phyloP scores from a whole-genome alignment of 2,888 invertebrate genomes.

The Harmothoe impar region DNA sequence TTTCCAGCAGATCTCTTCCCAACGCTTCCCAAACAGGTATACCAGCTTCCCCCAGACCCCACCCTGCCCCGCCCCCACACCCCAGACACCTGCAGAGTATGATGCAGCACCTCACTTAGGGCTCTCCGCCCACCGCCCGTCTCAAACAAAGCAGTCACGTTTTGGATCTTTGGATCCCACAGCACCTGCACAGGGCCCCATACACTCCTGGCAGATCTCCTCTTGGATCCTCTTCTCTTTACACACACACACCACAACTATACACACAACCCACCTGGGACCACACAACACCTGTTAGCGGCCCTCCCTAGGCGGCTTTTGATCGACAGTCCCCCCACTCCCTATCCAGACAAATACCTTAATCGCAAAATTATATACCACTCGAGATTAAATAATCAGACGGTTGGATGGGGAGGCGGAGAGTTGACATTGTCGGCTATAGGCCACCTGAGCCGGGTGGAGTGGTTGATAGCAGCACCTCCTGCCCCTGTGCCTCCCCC shows the following conservation, averaged over 20 bases:
- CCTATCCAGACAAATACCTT: slow-evolving; percentile 27
- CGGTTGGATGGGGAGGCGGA: slow-evolving; percentile 2
- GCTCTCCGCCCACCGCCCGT: slow-evolving; percentile 15
- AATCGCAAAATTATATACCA: slow-evolving; percentile 56
- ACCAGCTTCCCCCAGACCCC: not conserved
- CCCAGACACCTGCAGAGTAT: slow-evolving; percentile 8
- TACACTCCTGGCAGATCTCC: not conserved
- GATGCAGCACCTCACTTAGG: slow-evolving; percentile 15
- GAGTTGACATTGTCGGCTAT: slow-evolving; percentile 32
- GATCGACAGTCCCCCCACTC: slow-evolving; percentile 40
- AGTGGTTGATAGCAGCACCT: slow-evolving; percentile 23
- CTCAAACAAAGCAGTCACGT: slow-evolving; percentile 52
- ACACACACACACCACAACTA: not conserved
- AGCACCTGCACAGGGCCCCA: not conserved
- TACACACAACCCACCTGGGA: not conserved
- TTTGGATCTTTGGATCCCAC: slow-evolving; percentile 22
- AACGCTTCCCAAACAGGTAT: not conserved
- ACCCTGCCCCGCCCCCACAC: slow-evolving; percentile 13
- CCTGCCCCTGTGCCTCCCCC: not conserved
- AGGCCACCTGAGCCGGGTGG: slow-evolving; percentile 21
- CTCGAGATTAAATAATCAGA: slow-evolving; percentile 55
- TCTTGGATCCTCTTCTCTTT: slow-evolving; percentile 23
- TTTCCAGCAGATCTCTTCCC: too few species aligned
- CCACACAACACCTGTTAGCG: not conserved
- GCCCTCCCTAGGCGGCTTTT: not conserved